These are phyloP conservation scores for Cavia aperea DNA, from an alignment of 2,113 vertebrate genomes.

Conservation along the genomic window DNA sequence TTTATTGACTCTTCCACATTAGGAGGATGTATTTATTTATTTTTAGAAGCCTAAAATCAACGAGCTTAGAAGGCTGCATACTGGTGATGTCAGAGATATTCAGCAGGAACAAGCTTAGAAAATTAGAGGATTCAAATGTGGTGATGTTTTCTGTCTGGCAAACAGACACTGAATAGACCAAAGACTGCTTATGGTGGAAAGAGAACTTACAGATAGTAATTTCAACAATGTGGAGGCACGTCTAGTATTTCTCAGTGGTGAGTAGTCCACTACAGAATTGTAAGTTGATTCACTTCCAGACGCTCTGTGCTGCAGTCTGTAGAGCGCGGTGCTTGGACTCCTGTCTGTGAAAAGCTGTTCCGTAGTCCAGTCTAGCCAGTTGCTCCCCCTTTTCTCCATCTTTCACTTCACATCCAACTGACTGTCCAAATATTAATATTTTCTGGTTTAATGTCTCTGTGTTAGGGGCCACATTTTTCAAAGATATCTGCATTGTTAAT, in stretches of 20 bases:
- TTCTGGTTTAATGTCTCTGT: not conserved
- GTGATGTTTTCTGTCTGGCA: not conserved
- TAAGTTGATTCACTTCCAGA: not conserved
- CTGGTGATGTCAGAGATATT: not conserved
- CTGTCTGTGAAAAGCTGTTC: not conserved
- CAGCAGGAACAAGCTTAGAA: too few species aligned
- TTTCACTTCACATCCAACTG: not conserved
- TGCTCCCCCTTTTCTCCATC: not conserved
- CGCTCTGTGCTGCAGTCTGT: not conserved
- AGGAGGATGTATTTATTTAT: not conserved
- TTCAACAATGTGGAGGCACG: not conserved
- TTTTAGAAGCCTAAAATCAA: not conserved
- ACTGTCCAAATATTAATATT: not conserved
- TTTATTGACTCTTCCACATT: not conserved
- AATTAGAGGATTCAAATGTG: not conserved
- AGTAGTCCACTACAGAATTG: not conserved
- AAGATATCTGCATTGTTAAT: not conserved
- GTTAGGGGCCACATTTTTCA: not conserved
- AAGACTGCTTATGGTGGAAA: slow-evolving; percentile 1
- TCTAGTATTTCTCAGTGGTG: not conserved
- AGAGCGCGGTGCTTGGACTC: not conserved
- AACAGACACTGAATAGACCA: not conserved
- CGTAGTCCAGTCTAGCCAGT: not conserved
- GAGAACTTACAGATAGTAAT: not conserved
- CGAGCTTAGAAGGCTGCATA: not conserved